Conservation (phyloP, 2,888 invertebrate genomes). For the Amblyteles armatorius region DNA sequence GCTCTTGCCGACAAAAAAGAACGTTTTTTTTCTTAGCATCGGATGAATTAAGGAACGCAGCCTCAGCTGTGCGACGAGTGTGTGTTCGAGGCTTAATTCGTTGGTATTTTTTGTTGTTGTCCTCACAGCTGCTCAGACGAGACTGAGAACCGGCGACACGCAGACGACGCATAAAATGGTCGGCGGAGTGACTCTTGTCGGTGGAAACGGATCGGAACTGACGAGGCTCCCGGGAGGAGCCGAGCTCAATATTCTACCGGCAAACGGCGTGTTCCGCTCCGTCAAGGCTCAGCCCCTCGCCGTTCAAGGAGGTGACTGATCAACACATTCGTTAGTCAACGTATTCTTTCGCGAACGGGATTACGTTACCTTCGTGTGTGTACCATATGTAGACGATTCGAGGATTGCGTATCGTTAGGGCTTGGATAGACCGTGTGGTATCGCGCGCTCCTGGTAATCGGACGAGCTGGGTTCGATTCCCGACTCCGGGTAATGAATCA, state of each 20-base stretch:
- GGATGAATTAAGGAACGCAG: no score
- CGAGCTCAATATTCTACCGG: constrained; percentile 83
- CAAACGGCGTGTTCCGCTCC: constrained; percentile 82
- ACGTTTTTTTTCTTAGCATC: no score
- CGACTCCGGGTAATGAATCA: background rate
- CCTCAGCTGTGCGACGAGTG: background rate
- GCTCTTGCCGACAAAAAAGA: no score
- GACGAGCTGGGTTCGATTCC: constrained; percentile 54
- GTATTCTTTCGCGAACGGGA: background rate
- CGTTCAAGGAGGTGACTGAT: constrained; percentile 80
- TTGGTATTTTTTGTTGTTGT: constrained; percentile 20
- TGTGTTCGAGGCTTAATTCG: constrained; percentile 14
- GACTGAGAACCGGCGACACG: constrained; percentile 81
- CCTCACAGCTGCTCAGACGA: constrained; percentile 80
- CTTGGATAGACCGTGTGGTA: constrained; percentile 19
- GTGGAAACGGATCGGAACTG: constrained; percentile 82
- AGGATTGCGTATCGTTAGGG: background rate
- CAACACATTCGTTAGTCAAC: constrained; percentile 33
- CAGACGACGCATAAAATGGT: constrained; percentile 84
- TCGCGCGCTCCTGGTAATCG: constrained; percentile 4
- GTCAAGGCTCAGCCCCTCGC: constrained; percentile 80
- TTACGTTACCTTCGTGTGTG: background rate
- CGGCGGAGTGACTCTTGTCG: constrained; percentile 82
- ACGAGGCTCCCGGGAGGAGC: constrained; percentile 84
- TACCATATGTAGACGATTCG: constrained; percentile 24